Base-by-base conservation (phyloP, 2,797 vertebrate genomes). In the Eupleurogrammus muticus region DNA sequence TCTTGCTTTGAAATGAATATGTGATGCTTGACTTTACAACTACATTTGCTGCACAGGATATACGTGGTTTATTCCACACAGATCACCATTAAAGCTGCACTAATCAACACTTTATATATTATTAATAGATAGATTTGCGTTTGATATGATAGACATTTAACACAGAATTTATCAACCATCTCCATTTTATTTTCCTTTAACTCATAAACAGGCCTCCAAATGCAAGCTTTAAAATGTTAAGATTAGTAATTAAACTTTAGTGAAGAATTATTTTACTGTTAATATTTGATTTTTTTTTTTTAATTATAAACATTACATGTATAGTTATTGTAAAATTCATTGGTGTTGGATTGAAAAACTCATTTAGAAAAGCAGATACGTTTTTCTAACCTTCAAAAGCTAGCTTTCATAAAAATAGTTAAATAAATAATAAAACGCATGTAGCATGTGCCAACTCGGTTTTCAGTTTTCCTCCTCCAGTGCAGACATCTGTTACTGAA, bases 301-400 rank as follows among this genome's bases (percentile, higher is more conserved):
- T n/a, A n/a, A n/a, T n/a, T n/a, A n/a, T n/a, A n/a, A n/a, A n/a
- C n/a, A n/a, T n/a, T n/a, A n/a, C n/a, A n/a, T n/a, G n/a, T n/a
- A n/a, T n/a, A n/a, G n/a, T n/a, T n/a, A n/a, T n/a, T n/a, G n/a
- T n/a, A n/a, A n/a, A n/a, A n/a, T n/a, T n/a, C n/a, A n/a, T n/a
- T 9, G 7, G 42, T 40, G 35, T 13, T 42, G 12, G 17, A n/a
- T 28, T 35, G 44, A 62, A 11, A 17, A 24, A 17, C 20, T 38
- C n/a, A n/a, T 16, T 35, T 5, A 11, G 46, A 17, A 17, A 46
- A 24, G 46, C 44, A 49, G 13, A 40, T 20, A 20, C 48, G n/a
- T 44, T 61, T 34, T 23, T 38, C n/a, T 53, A 12, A 28, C 38
- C 70, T 17, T 24, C 58, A 54, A 44, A 44, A 44, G 40, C 40